Evolutionary conservation across 2,888 invertebrate genomes (phyloP).

Genomic region (Dichetophora obliterata): DNA sequence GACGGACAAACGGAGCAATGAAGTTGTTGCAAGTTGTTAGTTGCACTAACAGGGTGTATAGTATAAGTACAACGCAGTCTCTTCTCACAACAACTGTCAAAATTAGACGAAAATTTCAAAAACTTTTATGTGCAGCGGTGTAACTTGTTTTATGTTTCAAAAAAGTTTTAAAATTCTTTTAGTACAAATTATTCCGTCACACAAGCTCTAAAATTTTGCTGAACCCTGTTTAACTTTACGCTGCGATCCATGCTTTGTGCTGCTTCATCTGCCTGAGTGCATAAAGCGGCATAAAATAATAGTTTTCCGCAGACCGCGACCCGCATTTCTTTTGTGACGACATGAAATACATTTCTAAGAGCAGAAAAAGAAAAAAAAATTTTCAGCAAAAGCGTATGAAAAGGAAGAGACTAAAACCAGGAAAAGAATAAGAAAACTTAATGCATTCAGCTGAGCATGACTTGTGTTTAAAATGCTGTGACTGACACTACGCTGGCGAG

Average conservation of each 20-base stretch:
- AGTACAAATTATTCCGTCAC: no score
- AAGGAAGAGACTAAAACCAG: neutral
- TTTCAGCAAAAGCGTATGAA: neutral
- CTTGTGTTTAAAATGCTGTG: conserved; percentile 24
- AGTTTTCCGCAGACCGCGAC: conserved; percentile 19
- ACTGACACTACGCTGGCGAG: conserved; percentile 28
- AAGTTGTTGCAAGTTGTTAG: conserved; percentile 6
- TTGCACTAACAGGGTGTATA: neutral
- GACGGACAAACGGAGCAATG: neutral
- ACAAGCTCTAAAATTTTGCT: no score
- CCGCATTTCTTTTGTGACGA: conserved; percentile 30
- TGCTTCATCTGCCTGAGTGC: neutral
- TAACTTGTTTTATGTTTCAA: neutral
- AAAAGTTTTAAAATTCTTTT: neutral
- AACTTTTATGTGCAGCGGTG: neutral
- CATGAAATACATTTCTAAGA: neutral
- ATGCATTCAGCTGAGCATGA: conserved; percentile 19
- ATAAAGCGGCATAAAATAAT: conserved; percentile 10
- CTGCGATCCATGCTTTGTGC: neutral
- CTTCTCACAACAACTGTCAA: no score
- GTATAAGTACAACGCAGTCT: neutral
- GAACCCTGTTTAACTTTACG: no score
- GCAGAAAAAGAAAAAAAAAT: neutral
- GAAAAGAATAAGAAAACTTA: neutral
- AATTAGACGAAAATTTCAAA: no score